These are phyloP conservation scores for Batillaria attramentaria DNA, from an alignment of 1,140 invertebrate species.

Conservation along the genomic window DNA sequence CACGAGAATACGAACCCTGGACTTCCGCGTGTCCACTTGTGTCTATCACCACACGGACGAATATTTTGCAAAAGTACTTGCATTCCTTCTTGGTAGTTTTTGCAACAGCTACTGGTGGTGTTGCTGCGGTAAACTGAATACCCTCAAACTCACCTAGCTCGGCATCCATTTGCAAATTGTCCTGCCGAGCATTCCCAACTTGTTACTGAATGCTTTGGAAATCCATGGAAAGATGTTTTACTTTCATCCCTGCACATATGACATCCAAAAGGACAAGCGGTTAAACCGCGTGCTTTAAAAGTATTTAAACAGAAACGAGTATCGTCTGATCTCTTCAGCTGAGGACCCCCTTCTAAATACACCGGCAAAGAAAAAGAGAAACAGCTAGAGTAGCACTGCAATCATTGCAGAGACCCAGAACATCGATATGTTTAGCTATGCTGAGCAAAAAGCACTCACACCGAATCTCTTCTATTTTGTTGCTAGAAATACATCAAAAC, in stretches of 20 bases:
- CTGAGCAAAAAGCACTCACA: too few species aligned
- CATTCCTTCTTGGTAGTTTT: not conserved
- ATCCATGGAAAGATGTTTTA: not conserved
- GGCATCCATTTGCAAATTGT: not conserved
- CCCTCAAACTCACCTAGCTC: not conserved
- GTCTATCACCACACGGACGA: constrained; percentile 9
- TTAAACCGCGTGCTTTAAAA: too few species aligned
- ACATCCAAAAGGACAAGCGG: too few species aligned
- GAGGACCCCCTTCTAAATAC: too few species aligned
- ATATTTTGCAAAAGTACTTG: not conserved
- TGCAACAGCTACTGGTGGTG: not conserved
- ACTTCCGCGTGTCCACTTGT: not conserved
- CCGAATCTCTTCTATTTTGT: too few species aligned
- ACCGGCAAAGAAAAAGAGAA: too few species aligned
- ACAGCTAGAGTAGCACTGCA: too few species aligned
- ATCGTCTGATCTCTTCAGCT: too few species aligned
- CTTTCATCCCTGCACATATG: constrained; percentile 8
- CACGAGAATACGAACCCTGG: constrained; percentile 1
- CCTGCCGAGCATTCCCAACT: constrained; percentile 6
- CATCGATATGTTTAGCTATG: too few species aligned
- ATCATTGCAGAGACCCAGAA: too few species aligned
- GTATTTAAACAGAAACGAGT: too few species aligned
- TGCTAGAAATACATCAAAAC: too few species aligned
- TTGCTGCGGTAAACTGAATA: not conserved
- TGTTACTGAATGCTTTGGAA: not conserved